Base-by-base conservation (phyloP, 2,888 invertebrate species). In the Tortricodes alternella region DNA sequence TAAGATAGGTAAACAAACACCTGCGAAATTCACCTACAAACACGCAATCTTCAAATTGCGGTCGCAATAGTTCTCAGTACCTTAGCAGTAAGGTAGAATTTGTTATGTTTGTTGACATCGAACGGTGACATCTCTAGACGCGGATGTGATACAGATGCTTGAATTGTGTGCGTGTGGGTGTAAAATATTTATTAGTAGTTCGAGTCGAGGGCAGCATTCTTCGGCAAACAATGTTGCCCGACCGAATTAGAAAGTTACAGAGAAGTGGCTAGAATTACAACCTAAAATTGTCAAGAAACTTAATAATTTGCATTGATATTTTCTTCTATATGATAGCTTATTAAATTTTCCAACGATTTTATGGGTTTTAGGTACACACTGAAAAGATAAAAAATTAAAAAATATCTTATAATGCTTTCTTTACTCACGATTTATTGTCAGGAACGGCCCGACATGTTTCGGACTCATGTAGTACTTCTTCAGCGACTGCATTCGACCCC, bases 151-250 rank as follows among this genome's bases (percentile, higher is more conserved):
- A 35, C 44, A 38, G 41, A 38, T 49, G 44, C 44, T 18, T 29
- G n/a, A n/a, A n/a, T n/a, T n/a, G 39, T 11, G 39, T n/a, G 2
- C 7, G 50, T 18, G 56, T 56, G 56, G 56, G 56, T 32, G 56
- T 44, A 49, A 48, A 39, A 55, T 55, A 43, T 49, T 53, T 56
- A n/a, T n/a, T n/a, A 50, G 44, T 38, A 15, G 49, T 24, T 38
- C 32, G 56, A 44, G 21, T 44, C 29, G 27, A 34, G 29, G 21
- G 21, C 50, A 13, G 23, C 56, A 56, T 56, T 56, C 56, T 50
- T 55, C 18, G 37, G 23, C 46, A 39, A 43, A 50, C 56, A 56
- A 49, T 50, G 50, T 50, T 49, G 35, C 21, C 5, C 16, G 38
- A 23, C 16, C 44, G 13, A 34, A 34, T 55, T 55, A 35, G 35